Base-by-base conservation (phyloP, 2,797 vertebrate species). In the Avahi laniger region DNA sequence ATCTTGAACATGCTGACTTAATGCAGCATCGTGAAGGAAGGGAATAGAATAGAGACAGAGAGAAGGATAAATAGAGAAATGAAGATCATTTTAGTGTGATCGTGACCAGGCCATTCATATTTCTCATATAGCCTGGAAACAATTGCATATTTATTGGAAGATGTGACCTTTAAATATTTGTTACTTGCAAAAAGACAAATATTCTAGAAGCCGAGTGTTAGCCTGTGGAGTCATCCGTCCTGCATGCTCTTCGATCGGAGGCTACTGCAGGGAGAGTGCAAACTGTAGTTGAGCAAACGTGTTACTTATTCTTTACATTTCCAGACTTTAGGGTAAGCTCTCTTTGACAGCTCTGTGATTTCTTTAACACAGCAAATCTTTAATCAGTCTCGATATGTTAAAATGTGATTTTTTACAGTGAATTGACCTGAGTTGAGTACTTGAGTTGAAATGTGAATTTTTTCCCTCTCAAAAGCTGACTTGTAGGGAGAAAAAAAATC, bases 401-500 rank as follows among this genome's bases (percentile, higher is more conserved):
- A 97, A 97, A 97, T 97, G 94, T 95, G 81, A 97, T 95, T 97
- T 78, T 92, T 93, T 85, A 11, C 84, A 97, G 97, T 54, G 95
- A 98, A 94, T 87, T 96, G 89, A 91, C 97, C 96, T 92, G 97
- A 98, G 91, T 96, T 97, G 95, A 97, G 96, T 87, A 22, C 97
- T 98, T 98, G 95, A 94, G 76, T 97, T 97, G 97, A 96, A 97
- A 97, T 98, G 83, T 57, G 79, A 61, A 4, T 70, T 97, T 97
- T 95, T 86, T 78, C 63, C 85, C 81, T 88, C 95, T 95, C 92
- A 93, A 98, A 98, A 76, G 94, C 95, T 97, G 75, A 97, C 97
- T 98, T 97, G 97, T 83, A 96, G 93, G 97, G 4, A 0, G 43
- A 91, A 96, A 98, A 98, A 97, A 98, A 97, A 98, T 97, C 97